These are phyloP conservation scores for Alectura lathami DNA, from an alignment of 2,113 vertebrate species.

Conservation along the genomic window DNA sequence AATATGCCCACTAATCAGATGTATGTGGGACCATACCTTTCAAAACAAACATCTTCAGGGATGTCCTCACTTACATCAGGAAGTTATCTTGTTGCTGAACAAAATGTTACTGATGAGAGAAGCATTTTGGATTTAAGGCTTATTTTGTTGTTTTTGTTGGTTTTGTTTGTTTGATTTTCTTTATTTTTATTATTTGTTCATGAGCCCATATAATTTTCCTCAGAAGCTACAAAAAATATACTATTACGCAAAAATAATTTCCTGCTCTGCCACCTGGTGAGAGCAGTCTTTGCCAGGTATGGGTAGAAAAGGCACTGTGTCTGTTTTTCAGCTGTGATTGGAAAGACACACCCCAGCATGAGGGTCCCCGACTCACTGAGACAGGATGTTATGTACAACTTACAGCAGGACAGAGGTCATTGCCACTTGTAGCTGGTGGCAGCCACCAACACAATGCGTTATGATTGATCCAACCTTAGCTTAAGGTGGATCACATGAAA, in stretches of 20 bases:
- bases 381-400: background rate
- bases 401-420: background rate
- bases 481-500: rapidly evolving
- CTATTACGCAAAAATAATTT: background rate
- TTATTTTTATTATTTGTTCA: background rate
- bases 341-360: background rate
- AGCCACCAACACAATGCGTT: background rate
- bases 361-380: background rate
- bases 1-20: background rate
- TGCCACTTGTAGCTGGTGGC: background rate
- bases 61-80: background rate
- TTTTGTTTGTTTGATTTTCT: background rate
- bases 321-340: background rate
- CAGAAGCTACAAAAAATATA: background rate
- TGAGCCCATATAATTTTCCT: background rate
- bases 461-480: background rate
- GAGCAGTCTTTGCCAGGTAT: background rate
- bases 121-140: background rate
- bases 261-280: background rate
- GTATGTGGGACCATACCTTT: background rate
- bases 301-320: rapidly evolving
- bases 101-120: background rate
- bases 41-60: background rate
- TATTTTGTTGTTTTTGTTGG: background rate
- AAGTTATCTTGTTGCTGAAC: background rate